phyloP scores from a whole-genome alignment of 53 echinoderm and acorn worm genomes.

The Henricia sp. region DNA sequence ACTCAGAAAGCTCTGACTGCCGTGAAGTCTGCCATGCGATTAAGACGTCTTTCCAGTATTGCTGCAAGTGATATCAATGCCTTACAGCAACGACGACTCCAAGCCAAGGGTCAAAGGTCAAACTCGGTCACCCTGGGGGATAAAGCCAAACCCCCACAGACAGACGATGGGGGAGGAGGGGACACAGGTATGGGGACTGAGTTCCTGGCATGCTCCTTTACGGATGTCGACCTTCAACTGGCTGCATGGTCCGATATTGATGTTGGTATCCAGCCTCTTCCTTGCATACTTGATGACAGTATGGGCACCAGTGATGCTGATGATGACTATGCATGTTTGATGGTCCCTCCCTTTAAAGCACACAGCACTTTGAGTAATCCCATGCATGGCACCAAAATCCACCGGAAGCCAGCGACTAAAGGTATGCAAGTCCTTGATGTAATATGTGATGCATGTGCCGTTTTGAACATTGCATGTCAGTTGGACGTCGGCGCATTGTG shows the following conservation, averaged over 20 bases:
- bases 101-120: neutral
- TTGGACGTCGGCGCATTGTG: neutral
- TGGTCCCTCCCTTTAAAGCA: constrained; percentile 16
- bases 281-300: constrained; percentile 1
- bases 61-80: constrained; percentile 64
- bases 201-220: constrained; percentile 3
- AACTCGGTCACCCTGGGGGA: constrained; percentile 24
- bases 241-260: constrained; percentile 1
- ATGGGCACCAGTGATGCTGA: constrained; percentile 22
- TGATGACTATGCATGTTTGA: constrained; percentile 34
- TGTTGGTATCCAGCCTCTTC: constrained; percentile 5
- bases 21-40: constrained; percentile 93
- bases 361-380: constrained; percentile 21
- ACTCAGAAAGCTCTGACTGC: constrained; percentile 94
- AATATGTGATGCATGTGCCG: constrained; percentile 41
- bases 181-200: constrained; percentile 42
- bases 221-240: too few relatives aligned
- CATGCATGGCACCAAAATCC: constrained; percentile 15
- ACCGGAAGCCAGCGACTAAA: neutral
- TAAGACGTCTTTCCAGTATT: constrained; percentile 86
- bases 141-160: constrained; percentile 4
- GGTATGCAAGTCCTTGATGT: constrained; percentile 33
- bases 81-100: constrained; percentile 36
- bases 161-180: neutral
- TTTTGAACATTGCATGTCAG: constrained; percentile 25